Base-by-base conservation (phyloP, 2,113 vertebrate genomes). In the Peromyscus californicus region DNA sequence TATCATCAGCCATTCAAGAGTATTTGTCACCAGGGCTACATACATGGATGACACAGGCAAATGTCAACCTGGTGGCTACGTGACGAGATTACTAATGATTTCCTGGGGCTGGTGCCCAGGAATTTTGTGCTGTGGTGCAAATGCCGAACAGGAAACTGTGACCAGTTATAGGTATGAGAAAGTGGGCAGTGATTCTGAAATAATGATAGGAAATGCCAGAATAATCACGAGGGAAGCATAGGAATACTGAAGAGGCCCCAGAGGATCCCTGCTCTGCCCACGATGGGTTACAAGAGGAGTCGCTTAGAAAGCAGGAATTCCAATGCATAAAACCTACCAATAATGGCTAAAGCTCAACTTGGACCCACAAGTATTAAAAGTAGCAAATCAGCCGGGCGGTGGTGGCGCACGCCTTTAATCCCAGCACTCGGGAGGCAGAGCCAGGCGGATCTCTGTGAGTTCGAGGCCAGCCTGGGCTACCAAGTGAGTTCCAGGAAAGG, bases 341-440 rank as follows among this genome's bases (percentile, higher is more conserved):
- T 21, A 72, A 59, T 4, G 84, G 82, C 33, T 91, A 94, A 61
- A 70, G 6, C 45, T 17, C 54, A 86, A 70, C 79, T 98, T 95
- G 69, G 93, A 95, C 92, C 61, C 24, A 88, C 31, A n/a, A 45
- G 21, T 87, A 76, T 89, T 91, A 97, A 97, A 97, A 59, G 70
- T 75, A 95, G 86, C 90, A 98, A 92, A 69, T 75, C 93, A 88
- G n/a, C n/a, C n/a, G n/a, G n/a, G n/a, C n/a, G n/a, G n/a, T n/a
- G n/a, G n/a, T n/a, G n/a, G n/a, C n/a, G n/a, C n/a, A n/a, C n/a
- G n/a, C n/a, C n/a, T n/a, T n/a, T n/a, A n/a, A n/a, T n/a, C n/a
- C n/a, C n/a, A n/a, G n/a, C n/a, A n/a, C n/a, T n/a, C n/a, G n/a
- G n/a, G n/a, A n/a, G n/a, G n/a, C n/a, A n/a, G n/a, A n/a, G n/a